Conservation (phyloP, 2,113 vertebrate genomes). For the Aramus guarauna region DNA sequence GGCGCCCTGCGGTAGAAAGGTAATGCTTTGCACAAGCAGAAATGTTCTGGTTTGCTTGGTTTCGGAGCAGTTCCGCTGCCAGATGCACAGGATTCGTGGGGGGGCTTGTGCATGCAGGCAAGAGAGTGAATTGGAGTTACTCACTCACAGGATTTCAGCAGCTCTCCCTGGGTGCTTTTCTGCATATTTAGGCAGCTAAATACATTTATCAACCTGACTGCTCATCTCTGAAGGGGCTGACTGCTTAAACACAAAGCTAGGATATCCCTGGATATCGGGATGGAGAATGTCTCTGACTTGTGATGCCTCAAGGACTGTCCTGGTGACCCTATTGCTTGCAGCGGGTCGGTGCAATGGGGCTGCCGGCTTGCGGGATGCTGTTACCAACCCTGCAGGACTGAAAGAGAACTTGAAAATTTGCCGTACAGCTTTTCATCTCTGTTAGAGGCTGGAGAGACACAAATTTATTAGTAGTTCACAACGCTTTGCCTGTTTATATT, state of each 20-base stretch:
- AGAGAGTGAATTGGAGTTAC: neutral
- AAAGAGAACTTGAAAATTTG: neutral
- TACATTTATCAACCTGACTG: neutral
- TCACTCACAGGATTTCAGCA: neutral
- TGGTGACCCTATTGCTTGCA: accelerated
- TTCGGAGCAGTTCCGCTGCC: neutral
- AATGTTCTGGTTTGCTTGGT: neutral
- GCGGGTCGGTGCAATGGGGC: accelerated
- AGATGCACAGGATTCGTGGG: accelerated
- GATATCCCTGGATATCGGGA: neutral
- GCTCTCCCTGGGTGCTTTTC: neutral
- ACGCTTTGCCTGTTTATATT: conserved; percentile 15
- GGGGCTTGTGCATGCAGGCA: accelerated
- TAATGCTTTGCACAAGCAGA: neutral
- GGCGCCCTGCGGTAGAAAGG: neutral
- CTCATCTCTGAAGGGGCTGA: neutral
- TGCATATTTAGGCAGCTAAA: conserved; percentile 1
- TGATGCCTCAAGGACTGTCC: neutral
- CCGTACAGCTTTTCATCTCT: neutral
- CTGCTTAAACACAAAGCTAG: neutral
- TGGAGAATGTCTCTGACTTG: neutral
- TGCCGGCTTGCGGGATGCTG: neutral
- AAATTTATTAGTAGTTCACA: conserved; percentile 15
- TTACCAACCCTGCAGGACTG: accelerated
- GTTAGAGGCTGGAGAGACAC: neutral